A percentile compares a stretch with the other conserved stretches of the same genome.
These are phyloP conservation scores for Corythucha ciliata DNA, from an alignment of 2,888 invertebrate genomes.

Conservation along the genomic window DNA sequence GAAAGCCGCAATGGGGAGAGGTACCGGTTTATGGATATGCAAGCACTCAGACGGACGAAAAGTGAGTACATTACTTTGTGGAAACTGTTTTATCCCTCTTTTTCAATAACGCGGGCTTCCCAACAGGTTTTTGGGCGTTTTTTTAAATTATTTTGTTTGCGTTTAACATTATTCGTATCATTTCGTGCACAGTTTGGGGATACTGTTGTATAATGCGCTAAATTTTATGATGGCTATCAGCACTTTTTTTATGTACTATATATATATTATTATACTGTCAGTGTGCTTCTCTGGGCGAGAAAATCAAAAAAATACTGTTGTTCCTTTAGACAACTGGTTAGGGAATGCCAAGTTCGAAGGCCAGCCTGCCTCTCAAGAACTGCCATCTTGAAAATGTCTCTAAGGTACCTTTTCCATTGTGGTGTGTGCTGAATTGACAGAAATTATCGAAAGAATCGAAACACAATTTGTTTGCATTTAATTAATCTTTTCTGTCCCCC, in stretches of 20 bases:
- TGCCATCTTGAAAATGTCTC: constrained; percentile 32
- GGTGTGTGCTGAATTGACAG: no score
- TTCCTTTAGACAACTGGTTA: constrained; percentile 24
- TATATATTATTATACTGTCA: not conserved
- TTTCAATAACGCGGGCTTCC: no score
- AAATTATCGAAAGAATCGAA: not conserved
- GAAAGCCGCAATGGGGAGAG: constrained; percentile 22
- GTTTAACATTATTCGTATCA: not conserved
- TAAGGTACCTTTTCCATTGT: constrained; percentile 29
- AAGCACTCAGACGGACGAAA: not conserved
- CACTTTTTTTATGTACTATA: constrained; percentile 8
- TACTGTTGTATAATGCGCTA: no score
- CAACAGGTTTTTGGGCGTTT: no score
- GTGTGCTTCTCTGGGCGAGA: not conserved
- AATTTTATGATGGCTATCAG: constrained; percentile 16
- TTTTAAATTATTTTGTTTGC: no score
- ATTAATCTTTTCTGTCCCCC: not conserved
- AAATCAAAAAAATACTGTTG: constrained; percentile 13
- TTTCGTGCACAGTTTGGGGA: no score
- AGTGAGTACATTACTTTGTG: no score
- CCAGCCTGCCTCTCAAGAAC: constrained; percentile 25
- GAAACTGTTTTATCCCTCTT: no score
- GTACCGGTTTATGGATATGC: not conserved
- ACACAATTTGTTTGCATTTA: not conserved
- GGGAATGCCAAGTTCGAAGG: constrained; percentile 24